Evolutionary conservation across 2,888 invertebrate species (phyloP).

Genomic region (Amphiduros pacificus): DNA sequence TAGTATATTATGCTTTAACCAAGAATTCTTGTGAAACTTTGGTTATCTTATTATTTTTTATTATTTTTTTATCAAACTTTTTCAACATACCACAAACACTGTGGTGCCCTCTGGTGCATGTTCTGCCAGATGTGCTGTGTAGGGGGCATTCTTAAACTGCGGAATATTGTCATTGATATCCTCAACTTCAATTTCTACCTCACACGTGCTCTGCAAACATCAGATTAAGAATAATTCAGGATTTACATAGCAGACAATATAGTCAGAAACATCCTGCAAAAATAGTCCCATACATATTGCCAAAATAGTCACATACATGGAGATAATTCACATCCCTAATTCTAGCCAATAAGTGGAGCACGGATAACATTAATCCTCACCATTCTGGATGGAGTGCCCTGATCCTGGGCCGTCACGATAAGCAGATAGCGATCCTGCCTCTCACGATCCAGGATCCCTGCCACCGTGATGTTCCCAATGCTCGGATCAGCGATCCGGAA

Average conservation of each 20-base stretch:
- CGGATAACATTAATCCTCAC: too few relatives aligned
- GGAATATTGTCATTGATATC: slow-evolving; percentile 21
- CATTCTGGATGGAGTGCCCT: slow-evolving; percentile 15
- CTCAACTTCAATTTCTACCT: slow-evolving; percentile 15
- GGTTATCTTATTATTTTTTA: neutral
- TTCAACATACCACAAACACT: slow-evolving; percentile 10
- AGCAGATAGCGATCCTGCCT: slow-evolving; percentile 5
- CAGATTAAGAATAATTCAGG: neutral
- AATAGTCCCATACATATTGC: too few relatives aligned
- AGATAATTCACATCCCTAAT: too few relatives aligned
- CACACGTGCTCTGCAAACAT: slow-evolving; percentile 19
- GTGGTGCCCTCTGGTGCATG: slow-evolving; percentile 8
- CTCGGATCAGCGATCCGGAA: neutral
- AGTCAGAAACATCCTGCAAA: neutral
- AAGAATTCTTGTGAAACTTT: too few relatives aligned
- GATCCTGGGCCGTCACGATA: slow-evolving; percentile 18
- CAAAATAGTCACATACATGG: too few relatives aligned
- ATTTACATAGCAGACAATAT: neutral
- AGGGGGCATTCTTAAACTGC: slow-evolving; percentile 9
- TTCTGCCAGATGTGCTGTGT: slow-evolving; percentile 14
- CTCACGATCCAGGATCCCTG: slow-evolving; percentile 20
- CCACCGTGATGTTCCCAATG: slow-evolving; percentile 14
- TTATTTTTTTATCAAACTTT: neutral
- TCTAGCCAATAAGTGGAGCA: too few relatives aligned
- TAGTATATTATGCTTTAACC: too few relatives aligned